A percentile compares a stretch with the other conserved stretches of the same genome.
phyloP scores from a whole-genome alignment of 2,113 vertebrate species.

The Ptyas mucosa region DNA sequence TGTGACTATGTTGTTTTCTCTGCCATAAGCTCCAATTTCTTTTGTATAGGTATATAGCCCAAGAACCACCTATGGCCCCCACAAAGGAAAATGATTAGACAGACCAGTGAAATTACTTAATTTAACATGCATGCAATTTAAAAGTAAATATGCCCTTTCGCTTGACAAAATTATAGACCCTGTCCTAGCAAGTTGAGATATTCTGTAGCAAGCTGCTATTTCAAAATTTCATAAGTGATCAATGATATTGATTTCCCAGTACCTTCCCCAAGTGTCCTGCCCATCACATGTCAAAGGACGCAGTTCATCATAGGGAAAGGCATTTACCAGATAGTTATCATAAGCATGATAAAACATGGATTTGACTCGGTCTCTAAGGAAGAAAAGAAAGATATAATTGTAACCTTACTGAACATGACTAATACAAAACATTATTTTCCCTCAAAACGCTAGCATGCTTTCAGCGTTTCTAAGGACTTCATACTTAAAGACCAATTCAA shows the following conservation, averaged over 20 bases:
- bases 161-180: neutral
- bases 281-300: slow-evolving; percentile 95
- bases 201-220: neutral
- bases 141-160: neutral
- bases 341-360: slow-evolving; percentile 99
- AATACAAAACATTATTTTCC: neutral
- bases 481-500: neutral
- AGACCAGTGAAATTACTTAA: neutral
- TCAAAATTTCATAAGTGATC: neutral
- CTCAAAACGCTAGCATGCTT: neutral
- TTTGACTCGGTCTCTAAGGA: slow-evolving; percentile 83
- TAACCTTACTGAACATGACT: neutral
- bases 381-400: neutral
- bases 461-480: neutral
- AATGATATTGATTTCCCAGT: neutral
- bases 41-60: neutral
- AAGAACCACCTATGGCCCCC: neutral
- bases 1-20: neutral
- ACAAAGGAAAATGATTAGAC: neutral
- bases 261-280: slow-evolving; percentile 99
- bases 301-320: slow-evolving; percentile 94
- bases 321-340: slow-evolving; percentile 92
- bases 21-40: neutral
- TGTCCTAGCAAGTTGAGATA: neutral
- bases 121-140: neutral